Evolutionary conservation across 1,140 invertebrate genomes (phyloP).

Genomic region (Bombus superbus): DNA sequence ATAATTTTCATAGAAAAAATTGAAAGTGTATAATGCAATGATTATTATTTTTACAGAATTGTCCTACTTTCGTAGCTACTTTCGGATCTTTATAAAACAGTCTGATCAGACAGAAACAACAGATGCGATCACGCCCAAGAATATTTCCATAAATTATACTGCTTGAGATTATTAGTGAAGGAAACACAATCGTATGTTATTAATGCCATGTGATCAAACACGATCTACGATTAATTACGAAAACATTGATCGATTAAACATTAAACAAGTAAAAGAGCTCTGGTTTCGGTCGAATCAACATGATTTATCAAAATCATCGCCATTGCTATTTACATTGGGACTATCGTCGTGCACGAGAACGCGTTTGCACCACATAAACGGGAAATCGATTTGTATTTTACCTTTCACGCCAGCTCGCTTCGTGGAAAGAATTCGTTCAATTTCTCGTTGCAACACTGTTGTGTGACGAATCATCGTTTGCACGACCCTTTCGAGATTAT

Average conservation of each 20-base stretch:
- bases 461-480: not conserved
- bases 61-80: not conserved
- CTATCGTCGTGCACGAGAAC: conserved; percentile 1
- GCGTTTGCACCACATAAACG: not conserved
- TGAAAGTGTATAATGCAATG: not conserved
- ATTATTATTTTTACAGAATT: not conserved
- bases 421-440: not conserved
- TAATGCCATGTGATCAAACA: not conserved
- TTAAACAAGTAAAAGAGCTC: not conserved
- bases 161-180: not conserved
- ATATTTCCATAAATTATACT: not conserved
- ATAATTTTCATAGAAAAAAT: not conserved
- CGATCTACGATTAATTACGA: not conserved
- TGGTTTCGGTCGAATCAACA: not conserved
- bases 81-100: not conserved
- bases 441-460: not conserved
- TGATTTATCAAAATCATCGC: not conserved
- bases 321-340: not conserved
- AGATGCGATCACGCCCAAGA: conserved; percentile 12
- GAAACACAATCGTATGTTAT: not conserved
- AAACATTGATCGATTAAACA: not conserved
- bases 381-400: conserved; percentile 47
- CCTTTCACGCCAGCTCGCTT: conserved; percentile 18
- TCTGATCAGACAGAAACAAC: not conserved
- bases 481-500: not conserved